Evolutionary conservation across 2,888 invertebrate genomes (phyloP), one percentile per base, ranked within the genome.

Genomic region (Caenorhabditis doughertyi): DNA sequence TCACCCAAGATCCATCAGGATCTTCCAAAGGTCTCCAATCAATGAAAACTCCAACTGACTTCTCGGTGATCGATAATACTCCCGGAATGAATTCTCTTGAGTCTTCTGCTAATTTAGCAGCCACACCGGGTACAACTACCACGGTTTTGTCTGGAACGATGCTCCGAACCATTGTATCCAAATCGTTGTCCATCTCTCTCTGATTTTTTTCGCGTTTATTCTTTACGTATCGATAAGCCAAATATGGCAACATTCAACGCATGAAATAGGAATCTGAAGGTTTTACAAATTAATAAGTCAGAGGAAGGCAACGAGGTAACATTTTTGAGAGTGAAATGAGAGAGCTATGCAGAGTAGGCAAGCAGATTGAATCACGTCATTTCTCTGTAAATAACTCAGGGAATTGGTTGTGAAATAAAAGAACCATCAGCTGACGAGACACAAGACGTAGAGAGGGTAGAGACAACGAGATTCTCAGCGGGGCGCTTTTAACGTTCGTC

Each of bases 11-110:
- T 3, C 73, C 70, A 53, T 84, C 86, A 11, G 73, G 35, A 32
- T 87, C 89, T 68, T 86, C 88, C 3, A 64, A 73, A 3, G 90
- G 90, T n/a, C 67, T 83, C 91, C 91, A 91, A 71, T 91, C 91
- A 47, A 91, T 85, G 84, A 85, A 91, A 5, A 91, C 86, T 5
- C 91, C 91, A 25, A 47, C 42, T 3, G 88, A 74, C 89, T 89
- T 90, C 68, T 90, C 90, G 2, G 87, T 84, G 29, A 90, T 83
- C 11, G 83, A 58, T 21, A 90, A 62, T 2, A 80, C 81, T 13
- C 90, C 90, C n/a, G 83, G 79, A 39, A 88, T 65, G 53, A 79
- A 84, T 16, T 85, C 85, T n/a, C 76, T 70, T 7, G 56, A 64
- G 13, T 81, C 81, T 23, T 86, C 87, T 0, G 67, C 70, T 29